Evolutionary conservation across 2,888 invertebrate genomes (phyloP), one percentile per base, ranked within the genome.

Genomic region (Zygaena filipendulae): DNA sequence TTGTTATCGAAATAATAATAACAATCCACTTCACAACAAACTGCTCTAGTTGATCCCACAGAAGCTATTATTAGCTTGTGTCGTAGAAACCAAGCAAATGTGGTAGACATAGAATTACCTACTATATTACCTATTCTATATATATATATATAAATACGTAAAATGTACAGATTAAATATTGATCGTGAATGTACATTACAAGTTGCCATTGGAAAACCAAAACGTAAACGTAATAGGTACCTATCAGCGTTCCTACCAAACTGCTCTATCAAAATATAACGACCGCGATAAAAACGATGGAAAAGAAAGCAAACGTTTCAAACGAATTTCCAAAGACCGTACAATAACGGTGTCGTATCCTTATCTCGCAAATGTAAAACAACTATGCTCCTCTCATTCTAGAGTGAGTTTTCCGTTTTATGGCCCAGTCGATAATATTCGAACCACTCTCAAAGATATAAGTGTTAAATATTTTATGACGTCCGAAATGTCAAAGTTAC

Each of bases 261-360:
- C 68, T 56, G 71, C 72, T 71, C 74, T 69, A 79, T 79, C 75
- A 79, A 79, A 77, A 75, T 69, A 71, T 79, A 79, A 79, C 75
- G 75, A 63, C 69, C 40, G 48, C 71, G 71, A 79, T 79, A 77
- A 79, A 75, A 75, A 60, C 74, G 72, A 72, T 71, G 66, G 69
- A 63, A 63, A 74, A 72, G 72, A 77, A 75, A 75, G 71, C 72
- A 71, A 75, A 68, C 63, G 60, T 60, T 69, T 61, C 64, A 66
- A 56, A 56, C 62, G 68, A 72, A 70, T 66, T 69, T 69, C 67
- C 66, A 70, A 77, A 74, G 71, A 70, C 69, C 69, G 60, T 59
- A 69, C 68, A 72, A 67, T 68, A 67, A 66, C 58, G 49, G 43
- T 45, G 43, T 45, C 37, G 44, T 59, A 45, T 74, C 71, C 60